phyloP scores from a whole-genome alignment of 1,140 invertebrate species.

The Oryctes rhinoceros region DNA sequence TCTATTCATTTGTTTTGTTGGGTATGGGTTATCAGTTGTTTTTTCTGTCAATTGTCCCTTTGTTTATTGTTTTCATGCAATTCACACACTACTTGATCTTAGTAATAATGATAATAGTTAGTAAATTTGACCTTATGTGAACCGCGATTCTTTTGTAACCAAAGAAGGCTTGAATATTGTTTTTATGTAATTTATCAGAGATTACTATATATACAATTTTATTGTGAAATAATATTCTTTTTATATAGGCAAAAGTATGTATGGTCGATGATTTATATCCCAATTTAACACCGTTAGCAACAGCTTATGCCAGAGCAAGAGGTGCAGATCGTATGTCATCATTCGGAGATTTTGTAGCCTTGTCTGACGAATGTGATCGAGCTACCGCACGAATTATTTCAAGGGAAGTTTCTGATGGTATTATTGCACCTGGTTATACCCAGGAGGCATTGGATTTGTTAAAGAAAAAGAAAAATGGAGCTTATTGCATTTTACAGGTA shows the following conservation, averaged over 20 bases:
- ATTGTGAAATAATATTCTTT: conserved; percentile 28
- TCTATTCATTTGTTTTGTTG: background rate
- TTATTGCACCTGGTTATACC: conserved; percentile 92
- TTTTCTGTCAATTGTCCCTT: background rate
- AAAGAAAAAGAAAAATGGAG: conserved; percentile 94
- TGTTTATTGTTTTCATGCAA: background rate
- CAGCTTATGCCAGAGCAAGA: conserved; percentile 93
- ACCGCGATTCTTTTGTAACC: background rate
- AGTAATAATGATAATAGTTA: background rate
- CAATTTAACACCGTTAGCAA: conserved; percentile 85
- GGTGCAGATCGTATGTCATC: conserved; percentile 99
- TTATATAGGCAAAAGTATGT: conserved; percentile 82
- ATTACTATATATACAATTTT: background rate
- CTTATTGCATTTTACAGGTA: conserved; percentile 88
- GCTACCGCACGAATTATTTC: conserved; percentile 82
- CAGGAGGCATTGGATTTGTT: conserved; percentile 86
- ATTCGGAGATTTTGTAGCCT: conserved; percentile 96
- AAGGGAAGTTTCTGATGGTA: conserved; percentile 92
- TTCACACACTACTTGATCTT: background rate
- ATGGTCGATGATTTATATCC: conserved; percentile 89
- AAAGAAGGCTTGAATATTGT: background rate
- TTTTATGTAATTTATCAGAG: background rate
- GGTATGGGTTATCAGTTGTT: background rate
- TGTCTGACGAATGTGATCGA: conserved; percentile 92
- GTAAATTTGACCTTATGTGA: background rate